Base-by-base conservation (phyloP, 2,113 vertebrate species). In the Calonectris borealis region DNA sequence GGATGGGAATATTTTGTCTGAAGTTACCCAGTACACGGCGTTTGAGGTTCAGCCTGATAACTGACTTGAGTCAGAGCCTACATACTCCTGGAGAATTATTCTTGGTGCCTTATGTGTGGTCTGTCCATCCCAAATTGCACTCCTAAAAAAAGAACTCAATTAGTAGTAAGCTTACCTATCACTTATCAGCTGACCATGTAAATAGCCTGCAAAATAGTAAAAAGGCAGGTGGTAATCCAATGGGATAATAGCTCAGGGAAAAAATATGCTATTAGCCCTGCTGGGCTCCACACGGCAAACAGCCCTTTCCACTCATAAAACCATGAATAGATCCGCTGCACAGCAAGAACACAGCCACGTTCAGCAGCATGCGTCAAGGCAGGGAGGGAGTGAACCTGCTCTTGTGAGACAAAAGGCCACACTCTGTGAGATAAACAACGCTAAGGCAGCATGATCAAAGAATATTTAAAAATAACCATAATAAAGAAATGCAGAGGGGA, bases 251-350 rank as follows among this genome's bases (percentile, higher is more conserved):
- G 97, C 65, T 91, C 90, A 95, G 86, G 94, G 86, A 80, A 90
- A 97, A 96, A 97, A 96, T 92, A 93, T 86, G 92, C 94, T 97
- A 92, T 97, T 97, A 97, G 83, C 95, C 96, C 98, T 78, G 94
- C 90, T 95, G 96, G 95, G 94, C 86, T 94, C 94, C 97, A 94
- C 51, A 84, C 1, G 14, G 94, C 91, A 96, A 97, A 93, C 92
- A 97, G 97, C 95, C 96, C 73, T 87, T 76, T 96, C 82, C 90
- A 85, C 92, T 80, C 96, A 54, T 77, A 94, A 79, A 94, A 61
- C 91, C 80, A 65, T 89, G 96, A 97, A 97, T 54, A 96, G 96
- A 93, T 91, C 83, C 7, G 22, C 93, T 58, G 89, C 97, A 92
- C 96, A 94, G 94, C 90, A 83, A 95, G 96, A 93, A 85, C 55